Evolutionary conservation across 92 coral and sea anemone species (phyloP), one percentile per base, ranked within the genome.

Genomic region (Galaxea fascicularis): DNA sequence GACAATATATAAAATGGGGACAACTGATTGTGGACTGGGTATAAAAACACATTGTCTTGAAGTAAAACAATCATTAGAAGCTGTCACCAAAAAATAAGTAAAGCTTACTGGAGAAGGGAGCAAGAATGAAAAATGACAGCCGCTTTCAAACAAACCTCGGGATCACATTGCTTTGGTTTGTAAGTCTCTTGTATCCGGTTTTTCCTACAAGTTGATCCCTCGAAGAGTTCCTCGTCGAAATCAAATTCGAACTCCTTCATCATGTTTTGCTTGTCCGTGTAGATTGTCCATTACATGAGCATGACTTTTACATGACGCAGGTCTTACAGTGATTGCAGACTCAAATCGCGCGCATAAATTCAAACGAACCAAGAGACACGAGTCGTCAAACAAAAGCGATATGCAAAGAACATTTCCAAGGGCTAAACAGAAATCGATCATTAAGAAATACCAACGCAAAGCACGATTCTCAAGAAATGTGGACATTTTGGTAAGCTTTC

Each of bases 341-440:
- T 82, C 86, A 79, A 6, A 10, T 20, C 6, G 1, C 20, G 39
- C 8, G 71, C 29, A 46, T 18, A 26, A 10, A 15, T 21, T 24
- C 26, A 16, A 70, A 41, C 35, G 31, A 13, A 9, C 31, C 10
- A 16, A 31, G 26, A 65, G 17, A 10, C 1, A 12, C 9, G 20
- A 24, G 25, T 20, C 4, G 6, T 20, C 5, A 17, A 12, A 27
- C 45, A 39, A 59, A 15, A 46, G 9, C 8, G 56, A 49, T 12
- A 96, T 95, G 99, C 89, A 96, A 81, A 73, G 99, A 76, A 92
- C 76, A 13, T 94, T 96, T 82, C 98, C 99, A 65, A 93, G 99
- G 52, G 83, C 94, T 18, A 90, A 85, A 53, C 99, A 88, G 78
- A 95, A 90, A 82, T 90, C 92, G 27, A 94, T 96, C 86, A 83